Conservation (phyloP, 23 tunicate species). For the Botrylloides violaceus region DNA sequence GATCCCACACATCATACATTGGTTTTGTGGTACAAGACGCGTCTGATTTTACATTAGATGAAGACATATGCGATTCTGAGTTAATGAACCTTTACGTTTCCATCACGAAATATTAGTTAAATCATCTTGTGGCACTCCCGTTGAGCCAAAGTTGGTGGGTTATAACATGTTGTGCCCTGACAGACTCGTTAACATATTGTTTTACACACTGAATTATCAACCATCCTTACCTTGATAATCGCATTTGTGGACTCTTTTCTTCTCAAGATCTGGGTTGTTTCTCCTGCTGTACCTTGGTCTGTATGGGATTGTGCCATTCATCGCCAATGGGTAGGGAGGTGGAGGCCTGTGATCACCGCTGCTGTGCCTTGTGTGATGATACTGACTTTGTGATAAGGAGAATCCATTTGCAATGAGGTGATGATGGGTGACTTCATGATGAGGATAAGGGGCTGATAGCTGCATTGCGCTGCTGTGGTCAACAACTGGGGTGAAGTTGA, state of each 20-base stretch:
- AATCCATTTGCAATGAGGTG: conserved; percentile 4
- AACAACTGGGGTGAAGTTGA: conserved; percentile 54
- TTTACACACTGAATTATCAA: background rate
- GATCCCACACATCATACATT: too few species aligned
- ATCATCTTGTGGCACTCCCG: too few species aligned
- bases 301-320: conserved; percentile 89
- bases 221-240: conserved; percentile 52
- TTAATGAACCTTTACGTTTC: too few species aligned
- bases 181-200: too few species aligned
- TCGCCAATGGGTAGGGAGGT: conserved; percentile 61
- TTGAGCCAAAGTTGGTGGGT: too few species aligned
- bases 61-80: too few species aligned
- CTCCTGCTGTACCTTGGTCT: conserved; percentile 90
- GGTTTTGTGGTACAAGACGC: too few species aligned
- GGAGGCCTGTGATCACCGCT: conserved; percentile 47
- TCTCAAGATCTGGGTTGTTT: conserved; percentile 90
- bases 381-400: background rate
- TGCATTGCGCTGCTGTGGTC: conserved; percentile 16
- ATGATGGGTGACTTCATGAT: conserved; percentile 5
- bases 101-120: too few species aligned
- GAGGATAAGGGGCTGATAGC: conserved; percentile 3
- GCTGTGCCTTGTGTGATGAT: conserved; percentile 15
- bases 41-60: too few species aligned
- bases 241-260: conserved; percentile 96
- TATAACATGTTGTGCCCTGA: too few species aligned